phyloP scores from a whole-genome alignment of 2,888 invertebrate genomes.

The Drosophila limbata region DNA sequence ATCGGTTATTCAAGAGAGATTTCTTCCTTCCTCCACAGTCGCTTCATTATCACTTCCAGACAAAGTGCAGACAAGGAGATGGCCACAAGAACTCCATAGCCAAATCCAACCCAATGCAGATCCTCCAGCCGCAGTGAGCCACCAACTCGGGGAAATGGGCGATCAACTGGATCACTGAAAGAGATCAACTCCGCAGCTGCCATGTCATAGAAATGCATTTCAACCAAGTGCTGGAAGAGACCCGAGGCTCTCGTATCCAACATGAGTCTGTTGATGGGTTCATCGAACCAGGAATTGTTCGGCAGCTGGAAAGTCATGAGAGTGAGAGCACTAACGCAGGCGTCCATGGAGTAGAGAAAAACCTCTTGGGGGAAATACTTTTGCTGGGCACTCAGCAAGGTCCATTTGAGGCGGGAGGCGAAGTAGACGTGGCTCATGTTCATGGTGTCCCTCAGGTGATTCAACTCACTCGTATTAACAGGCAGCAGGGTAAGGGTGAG shows the following conservation, averaged over 20 bases:
- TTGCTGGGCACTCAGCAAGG: constrained; percentile 57
- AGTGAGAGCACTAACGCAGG: constrained; percentile 44
- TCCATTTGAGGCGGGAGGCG: constrained; percentile 60
- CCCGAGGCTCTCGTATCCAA: constrained; percentile 57
- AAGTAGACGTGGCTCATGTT: constrained; percentile 63
- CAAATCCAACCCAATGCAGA: constrained; percentile 60
- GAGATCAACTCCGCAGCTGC: constrained; percentile 54
- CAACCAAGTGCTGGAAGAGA: constrained; percentile 59
- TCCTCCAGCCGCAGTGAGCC: constrained; percentile 50
- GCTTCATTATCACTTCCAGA: constrained; percentile 33
- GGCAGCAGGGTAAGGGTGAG: background rate
- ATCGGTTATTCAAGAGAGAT: background rate
- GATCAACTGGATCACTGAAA: constrained; percentile 51
- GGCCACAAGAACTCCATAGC: constrained; percentile 36
- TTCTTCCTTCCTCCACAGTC: background rate
- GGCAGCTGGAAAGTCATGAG: constrained; percentile 55
- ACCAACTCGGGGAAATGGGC: background rate
- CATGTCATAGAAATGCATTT: constrained; percentile 70
- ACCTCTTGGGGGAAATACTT: constrained; percentile 58
- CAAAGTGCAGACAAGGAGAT: constrained; percentile 34
- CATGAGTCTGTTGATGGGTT: constrained; percentile 54
- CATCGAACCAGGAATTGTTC: constrained; percentile 49
- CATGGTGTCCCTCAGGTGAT: constrained; percentile 40
- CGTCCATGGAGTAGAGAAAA: constrained; percentile 63
- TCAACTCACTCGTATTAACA: constrained; percentile 31